Conservation (phyloP, 2,113 vertebrate species). For the Oceanites oceanicus region DNA sequence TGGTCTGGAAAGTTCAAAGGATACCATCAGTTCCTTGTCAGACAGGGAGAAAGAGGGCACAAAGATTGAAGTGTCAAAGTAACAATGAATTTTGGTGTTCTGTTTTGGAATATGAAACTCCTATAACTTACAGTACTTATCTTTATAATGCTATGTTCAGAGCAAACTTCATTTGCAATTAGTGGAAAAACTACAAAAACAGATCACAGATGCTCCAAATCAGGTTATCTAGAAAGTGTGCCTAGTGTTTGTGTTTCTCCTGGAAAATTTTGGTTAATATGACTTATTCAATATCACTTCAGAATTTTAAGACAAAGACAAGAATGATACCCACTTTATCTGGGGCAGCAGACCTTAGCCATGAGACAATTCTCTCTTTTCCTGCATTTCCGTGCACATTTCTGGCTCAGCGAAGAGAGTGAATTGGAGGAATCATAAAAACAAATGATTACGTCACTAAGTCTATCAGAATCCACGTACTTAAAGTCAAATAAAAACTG, state of each 20-base stretch:
- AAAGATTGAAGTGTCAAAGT: background rate
- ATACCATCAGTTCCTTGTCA: background rate
- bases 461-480: background rate
- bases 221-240: background rate
- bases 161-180: background rate
- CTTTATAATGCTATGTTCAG: background rate
- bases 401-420: background rate
- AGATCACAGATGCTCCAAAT: background rate
- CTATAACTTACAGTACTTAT: background rate
- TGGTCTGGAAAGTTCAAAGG: background rate
- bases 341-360: background rate
- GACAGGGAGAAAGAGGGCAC: background rate
- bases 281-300: background rate
- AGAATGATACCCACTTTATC: background rate
- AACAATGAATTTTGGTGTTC: background rate
- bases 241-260: background rate
- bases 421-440: background rate
- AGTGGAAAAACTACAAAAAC: background rate
- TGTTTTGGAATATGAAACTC: background rate
- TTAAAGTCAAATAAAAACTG: background rate
- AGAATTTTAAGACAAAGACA: background rate
- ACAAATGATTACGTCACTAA: background rate
- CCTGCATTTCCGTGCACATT: background rate
- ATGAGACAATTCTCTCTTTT: background rate
- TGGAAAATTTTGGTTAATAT: background rate